Evolutionary conservation across 2,888 invertebrate genomes (phyloP).

Genomic region (Listrodromus nycthemerus): DNA sequence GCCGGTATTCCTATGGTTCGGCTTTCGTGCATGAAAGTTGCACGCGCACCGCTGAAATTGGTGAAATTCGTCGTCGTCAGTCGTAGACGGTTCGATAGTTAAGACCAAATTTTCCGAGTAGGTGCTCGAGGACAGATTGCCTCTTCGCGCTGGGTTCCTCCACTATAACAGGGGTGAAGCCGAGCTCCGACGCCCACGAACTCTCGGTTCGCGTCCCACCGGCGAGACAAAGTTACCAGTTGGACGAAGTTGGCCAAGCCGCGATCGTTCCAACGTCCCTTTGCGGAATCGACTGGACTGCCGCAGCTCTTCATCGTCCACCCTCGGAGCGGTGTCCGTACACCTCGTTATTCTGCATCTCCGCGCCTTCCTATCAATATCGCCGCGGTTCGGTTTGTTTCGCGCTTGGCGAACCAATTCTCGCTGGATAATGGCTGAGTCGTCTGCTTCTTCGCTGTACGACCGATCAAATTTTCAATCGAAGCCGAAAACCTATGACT

Average conservation of each 20-base stretch:
- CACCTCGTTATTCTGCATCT: conserved; percentile 4
- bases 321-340: not conserved
- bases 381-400: not conserved
- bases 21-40: not conserved
- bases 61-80: conserved; percentile 47
- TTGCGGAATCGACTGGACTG: conserved; percentile 9
- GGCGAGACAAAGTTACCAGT: conserved; percentile 49
- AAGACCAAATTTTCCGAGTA: conserved; percentile 50
- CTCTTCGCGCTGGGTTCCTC: conserved; percentile 16
- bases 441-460: conserved; percentile 30
- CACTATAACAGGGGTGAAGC: conserved; percentile 7
- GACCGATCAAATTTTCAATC: conserved; percentile 21
- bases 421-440: conserved; percentile 41
- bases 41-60: not conserved
- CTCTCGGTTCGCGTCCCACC: conserved; percentile 14
- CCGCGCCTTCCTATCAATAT: not conserved
- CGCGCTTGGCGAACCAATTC: conserved; percentile 12
- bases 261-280: conserved; percentile 19
- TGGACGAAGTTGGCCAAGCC: conserved; percentile 28
- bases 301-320: not conserved
- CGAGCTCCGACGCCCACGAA: not conserved
- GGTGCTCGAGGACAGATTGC: conserved; percentile 44
- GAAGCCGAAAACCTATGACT: not conserved
- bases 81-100: conserved; percentile 45
- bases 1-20: not conserved